Percentiles rank a stretch among this genome's conserved stretches.
Conservation (phyloP, 2,888 invertebrate species). For the Stegana nigrithorax region DNA sequence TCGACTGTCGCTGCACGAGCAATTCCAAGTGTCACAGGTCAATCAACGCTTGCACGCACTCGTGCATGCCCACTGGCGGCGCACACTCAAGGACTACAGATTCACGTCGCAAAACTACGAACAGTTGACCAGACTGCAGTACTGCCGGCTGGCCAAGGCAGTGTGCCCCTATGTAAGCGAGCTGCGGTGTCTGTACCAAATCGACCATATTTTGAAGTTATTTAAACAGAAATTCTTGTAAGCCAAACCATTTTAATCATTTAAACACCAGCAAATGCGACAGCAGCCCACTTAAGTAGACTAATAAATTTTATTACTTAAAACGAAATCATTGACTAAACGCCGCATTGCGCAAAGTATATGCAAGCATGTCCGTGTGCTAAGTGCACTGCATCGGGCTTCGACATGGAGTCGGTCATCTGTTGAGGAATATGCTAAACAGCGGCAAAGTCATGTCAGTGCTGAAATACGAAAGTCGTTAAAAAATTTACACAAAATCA, state of each 20-base stretch:
- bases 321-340: no score
- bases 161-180: not conserved
- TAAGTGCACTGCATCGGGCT: no score
- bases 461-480: not conserved
- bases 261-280: no score
- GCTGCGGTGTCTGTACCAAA: not conserved
- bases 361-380: no score
- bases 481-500: slow-evolving; percentile 3
- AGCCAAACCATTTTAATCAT: no score
- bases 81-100: not conserved
- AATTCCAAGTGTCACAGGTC: slow-evolving; percentile 2
- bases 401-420: no score
- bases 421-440: not conserved
- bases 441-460: not conserved
- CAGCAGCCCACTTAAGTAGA: no score
- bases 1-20: not conserved
- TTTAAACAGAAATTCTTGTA: not conserved
- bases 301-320: no score
- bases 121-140: not conserved
- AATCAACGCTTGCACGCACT: not conserved
- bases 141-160: not conserved
- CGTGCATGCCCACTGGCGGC: not conserved
- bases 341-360: no score
- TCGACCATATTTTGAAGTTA: no score
- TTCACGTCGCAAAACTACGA: not conserved